Base-by-base conservation (phyloP, 1,140 invertebrate species). In the Phymorhynchus buccinoides region DNA sequence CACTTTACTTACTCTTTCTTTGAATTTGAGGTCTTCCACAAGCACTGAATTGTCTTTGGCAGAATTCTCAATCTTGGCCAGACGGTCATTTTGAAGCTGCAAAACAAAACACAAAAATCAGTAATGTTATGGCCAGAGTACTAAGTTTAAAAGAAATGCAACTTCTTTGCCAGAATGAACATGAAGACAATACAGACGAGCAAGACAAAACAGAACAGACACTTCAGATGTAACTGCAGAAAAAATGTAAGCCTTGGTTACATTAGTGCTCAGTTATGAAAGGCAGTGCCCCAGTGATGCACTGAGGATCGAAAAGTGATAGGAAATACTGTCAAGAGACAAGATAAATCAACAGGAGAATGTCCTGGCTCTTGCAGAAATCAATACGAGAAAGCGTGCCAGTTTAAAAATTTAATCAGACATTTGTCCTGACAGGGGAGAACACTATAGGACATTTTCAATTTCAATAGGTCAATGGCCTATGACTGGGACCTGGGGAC, bases 11-110 rank as follows among this genome's bases (percentile, higher is more conserved):
- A 91, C 91, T 86, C 87, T 88, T 84, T 92, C 91, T 86, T 91
- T 92, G 39, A 89, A 88, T 85, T 91, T 91, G 27, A 92, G 84
- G 85, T 91, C 91, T 71, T 91, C 91, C 14, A 92, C 90, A 16
- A 91, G 80, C 6, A 88, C 80, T 44, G 85, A 88, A 84, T 92
- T 92, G 12, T 89, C 91, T 87, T 90, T 91, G 32, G 91, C 89
- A 48, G 91, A 84, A 22, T 83, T 88, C 79, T 92, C 91, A 84
- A 91, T 91, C 80, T 89, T 91, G 9, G 80, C 85, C 35, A 92
- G 84, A 80, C 91, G 81, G 27, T 91, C 89, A 88, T 88, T 91
- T 87, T 92, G 91, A 42, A 90, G 81, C 88, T 92, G 82, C 44
- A 48, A 75, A 35, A 37, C n/a, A 14, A 35, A 62, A 41, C 18